Evolutionary conservation across 1,140 invertebrate species (phyloP), one percentile per base, ranked within the genome.

Genomic region (Limonius californicus): DNA sequence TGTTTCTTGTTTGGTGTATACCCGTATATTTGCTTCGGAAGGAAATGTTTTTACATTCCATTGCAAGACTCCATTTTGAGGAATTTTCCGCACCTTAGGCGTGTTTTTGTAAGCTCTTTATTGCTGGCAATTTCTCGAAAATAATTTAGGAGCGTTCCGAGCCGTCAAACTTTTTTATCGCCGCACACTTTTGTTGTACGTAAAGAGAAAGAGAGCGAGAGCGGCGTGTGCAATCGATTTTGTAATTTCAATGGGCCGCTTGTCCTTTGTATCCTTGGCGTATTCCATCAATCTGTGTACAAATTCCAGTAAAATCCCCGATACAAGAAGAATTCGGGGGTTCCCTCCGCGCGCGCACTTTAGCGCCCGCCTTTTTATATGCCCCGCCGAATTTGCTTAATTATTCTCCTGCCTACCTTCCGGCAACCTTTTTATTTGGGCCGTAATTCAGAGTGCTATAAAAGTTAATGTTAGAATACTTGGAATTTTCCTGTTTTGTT

Each of bases 81-180:
- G 35, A 39, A 39, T 39, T 39, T 39, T 14, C 35, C n/a, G 18
- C 12, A 57, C 39, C 35, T 20, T 14, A 42, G 42, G 9, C 35
- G 30, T 39, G 54, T 56, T 57, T 60, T 64, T 60, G 54, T 64
- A 54, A 50, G 55, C 21, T 23, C 62, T 64, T 64, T 60, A 60
- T 60, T 59, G 53, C 58, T 39, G 32, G 53, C 62, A 60, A 64
- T 60, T 64, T 55, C 62, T 60, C 42, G 53, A 53, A 64, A 64
- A 64, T 60, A 64, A 64, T 64, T 59, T 60, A 60, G 59, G 62
- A 50, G 59, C 54, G 42, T 53, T 57, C 62, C 58, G 15, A 53
- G 19, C 6, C 43, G 43, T 53, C 57, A 47, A 59, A 59, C 20
- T 45, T 62, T 64, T 64, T 64, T 57, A 60, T 56, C 53, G 45